Evolutionary conservation across 2,888 invertebrate species (phyloP).

Genomic region (Monopis laevigella): DNA sequence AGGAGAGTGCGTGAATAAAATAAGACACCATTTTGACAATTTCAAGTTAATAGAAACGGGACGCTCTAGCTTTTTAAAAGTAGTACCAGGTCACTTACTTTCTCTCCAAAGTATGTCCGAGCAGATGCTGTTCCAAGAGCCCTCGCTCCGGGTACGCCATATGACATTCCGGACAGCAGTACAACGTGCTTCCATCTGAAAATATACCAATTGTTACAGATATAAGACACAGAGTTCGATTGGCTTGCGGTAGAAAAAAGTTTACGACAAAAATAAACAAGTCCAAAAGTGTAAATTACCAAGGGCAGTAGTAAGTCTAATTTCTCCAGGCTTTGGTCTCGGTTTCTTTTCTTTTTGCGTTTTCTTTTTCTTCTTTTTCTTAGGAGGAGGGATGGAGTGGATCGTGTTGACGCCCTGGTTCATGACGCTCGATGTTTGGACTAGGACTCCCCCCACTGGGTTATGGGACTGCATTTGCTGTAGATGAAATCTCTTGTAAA

Average conservation of each 20-base stretch:
- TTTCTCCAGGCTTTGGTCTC: slow-evolving; percentile 86
- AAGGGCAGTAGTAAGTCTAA: slow-evolving; percentile 78
- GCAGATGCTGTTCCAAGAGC: slow-evolving; percentile 84
- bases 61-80: too few relatives aligned
- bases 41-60: too few relatives aligned
- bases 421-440: slow-evolving; percentile 53
- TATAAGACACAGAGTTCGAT: too few relatives aligned
- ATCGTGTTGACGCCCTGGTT: slow-evolving; percentile 42
- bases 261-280: too few relatives aligned
- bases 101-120: slow-evolving; percentile 86
- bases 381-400: slow-evolving; percentile 34
- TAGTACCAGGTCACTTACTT: slow-evolving; percentile 48
- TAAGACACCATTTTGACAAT: too few relatives aligned
- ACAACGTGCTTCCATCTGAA: slow-evolving; percentile 82
- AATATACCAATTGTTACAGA: neutral
- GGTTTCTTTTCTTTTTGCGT: slow-evolving; percentile 81
- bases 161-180: slow-evolving; percentile 89
- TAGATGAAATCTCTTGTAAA: too few relatives aligned
- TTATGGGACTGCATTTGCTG: slow-evolving; percentile 43
- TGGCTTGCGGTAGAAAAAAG: neutral
- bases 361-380: slow-evolving; percentile 84
- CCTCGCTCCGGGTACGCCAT: slow-evolving; percentile 90
- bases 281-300: slow-evolving; percentile 26
- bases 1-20: too few relatives aligned
- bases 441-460: slow-evolving; percentile 49